Evolutionary conservation across 2,113 vertebrate genomes (phyloP), one percentile per base, ranked within the genome.

Genomic region (Osmerus eperlanus): DNA sequence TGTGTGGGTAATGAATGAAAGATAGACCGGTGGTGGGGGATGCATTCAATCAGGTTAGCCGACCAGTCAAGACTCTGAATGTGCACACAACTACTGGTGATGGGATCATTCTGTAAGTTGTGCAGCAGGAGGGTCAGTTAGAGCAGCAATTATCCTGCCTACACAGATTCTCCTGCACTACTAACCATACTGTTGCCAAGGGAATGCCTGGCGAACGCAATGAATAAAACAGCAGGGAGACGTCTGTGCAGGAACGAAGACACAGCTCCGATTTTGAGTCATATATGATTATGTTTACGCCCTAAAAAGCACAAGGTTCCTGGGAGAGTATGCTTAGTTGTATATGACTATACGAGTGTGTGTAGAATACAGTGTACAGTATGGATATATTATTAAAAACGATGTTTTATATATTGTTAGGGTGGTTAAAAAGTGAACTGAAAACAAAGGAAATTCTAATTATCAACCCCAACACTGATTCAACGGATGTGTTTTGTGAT

Each of bases 131-230:
- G 16, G 36, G 64, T 65, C 64, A 18, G 60, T 64, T 7, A 25
- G 4, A 28, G 9, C 62, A 32, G 32, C 32, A 64, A 64, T 64
- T 36, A 64, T 18, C 29, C 29, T 64, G 61, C 63, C 68, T 55
- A 16, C 54, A 55, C 64, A 55, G 47, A 68, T 51, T 67, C 61
- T 80, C 65, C 62, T 58, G 77, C 58, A 55, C 65, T 77, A 67
- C 68, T 73, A 63, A 63, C n/a, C 4, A 21, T 36, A 65, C 51
- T 77, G 71, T 78, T 78, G 70, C 81, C 71, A 81, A 75, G 72
- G 80, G 74, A 78, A 78, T 81, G 65, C 71, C 78, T 73, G 36
- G 61, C 16, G 12, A 41, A 15, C n/a, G 13, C 36, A 75, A 71
- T 54, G 32, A 52, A 75, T 71, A 68, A 75, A 63, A 64, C 58